Base-by-base conservation (phyloP, 2,888 invertebrate genomes). In the Latheticus oryzae region DNA sequence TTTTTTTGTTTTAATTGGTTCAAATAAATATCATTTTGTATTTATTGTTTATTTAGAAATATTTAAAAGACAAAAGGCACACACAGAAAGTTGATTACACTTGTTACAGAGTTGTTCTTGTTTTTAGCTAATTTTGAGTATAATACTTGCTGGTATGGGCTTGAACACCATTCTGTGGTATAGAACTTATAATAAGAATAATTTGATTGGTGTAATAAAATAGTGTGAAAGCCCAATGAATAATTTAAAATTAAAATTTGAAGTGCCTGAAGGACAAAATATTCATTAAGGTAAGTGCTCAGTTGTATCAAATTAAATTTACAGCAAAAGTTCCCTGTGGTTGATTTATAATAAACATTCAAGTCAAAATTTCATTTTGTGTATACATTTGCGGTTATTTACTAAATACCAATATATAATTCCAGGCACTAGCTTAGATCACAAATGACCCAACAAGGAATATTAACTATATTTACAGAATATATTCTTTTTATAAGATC, bases 1-100 rank as follows among this genome's bases (percentile, higher is more conserved):
- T 32, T 37, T 11, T 5, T 4, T 13, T 37, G 5, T 37, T 37
- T 19, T 19, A 37, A 2, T 37, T 9, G 2, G 7, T 8, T 26
- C 26, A 9, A 42, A 42, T 26, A 40, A 40, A 40, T 9, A 11
- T 12, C 9, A 5, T 16, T 21, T n/a, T n/a, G 19, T 19, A 37
- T 26, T 37, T 26, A 32, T 53, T 58, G 40, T 61, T 64, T 59
- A 64, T 64, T 64, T 64, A 64, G 59, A 62, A 64, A 64, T 62
- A 43, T 60, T 60, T 54, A 64, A 59, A 61, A 64, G 64, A 64
- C 64, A 58, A 64, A 64, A 64, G 64, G 64, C 64, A 64, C 64
- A 64, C 60, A 59, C 40, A 62, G 59, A 62, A 59, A 61, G 45
- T 61, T 64, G 61, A 61, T 64, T 64, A 64, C 52, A 64, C 50